phyloP scores from a whole-genome alignment of 2,888 invertebrate species.

The Cantharis rustica region DNA sequence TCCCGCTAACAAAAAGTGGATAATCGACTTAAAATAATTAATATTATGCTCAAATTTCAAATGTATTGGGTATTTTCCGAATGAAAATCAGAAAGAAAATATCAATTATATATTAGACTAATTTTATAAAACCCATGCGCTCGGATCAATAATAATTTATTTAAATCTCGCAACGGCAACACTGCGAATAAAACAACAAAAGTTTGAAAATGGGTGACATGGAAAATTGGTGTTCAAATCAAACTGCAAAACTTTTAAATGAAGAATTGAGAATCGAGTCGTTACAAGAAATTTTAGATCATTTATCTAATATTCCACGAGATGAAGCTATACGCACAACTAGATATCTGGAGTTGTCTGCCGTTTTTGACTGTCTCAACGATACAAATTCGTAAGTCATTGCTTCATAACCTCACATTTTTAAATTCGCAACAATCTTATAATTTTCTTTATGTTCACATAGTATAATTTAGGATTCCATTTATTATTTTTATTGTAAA shows the following conservation, averaged over 20 bases:
- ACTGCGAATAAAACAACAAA: background rate
- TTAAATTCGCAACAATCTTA: background rate
- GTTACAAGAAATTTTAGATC: constrained; percentile 56
- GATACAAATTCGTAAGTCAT: constrained; percentile 57
- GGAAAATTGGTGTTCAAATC: constrained; percentile 59
- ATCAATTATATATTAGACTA: background rate
- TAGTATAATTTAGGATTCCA: background rate
- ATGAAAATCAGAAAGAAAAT: too few species aligned
- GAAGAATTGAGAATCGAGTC: constrained; percentile 56
- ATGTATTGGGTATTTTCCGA: too few species aligned
- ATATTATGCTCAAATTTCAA: too few species aligned
- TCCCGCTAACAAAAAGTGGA: too few species aligned
- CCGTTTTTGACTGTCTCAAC: constrained; percentile 69
- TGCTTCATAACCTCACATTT: constrained; percentile 34
- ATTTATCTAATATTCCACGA: constrained; percentile 51
- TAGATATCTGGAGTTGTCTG: constrained; percentile 59
- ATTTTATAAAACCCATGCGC: background rate
- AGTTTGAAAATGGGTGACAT: constrained; percentile 28
- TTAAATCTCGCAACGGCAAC: background rate
- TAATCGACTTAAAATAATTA: background rate
- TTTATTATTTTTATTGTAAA: background rate
- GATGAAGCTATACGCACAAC: constrained; percentile 54
- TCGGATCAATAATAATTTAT: too few species aligned
- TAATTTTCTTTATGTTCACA: background rate
- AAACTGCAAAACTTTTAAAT: constrained; percentile 55